Percentiles rank a stretch among this genome's conserved stretches.
phyloP scores from a whole-genome alignment of 2,888 invertebrate species.

The Xylota segnis region DNA sequence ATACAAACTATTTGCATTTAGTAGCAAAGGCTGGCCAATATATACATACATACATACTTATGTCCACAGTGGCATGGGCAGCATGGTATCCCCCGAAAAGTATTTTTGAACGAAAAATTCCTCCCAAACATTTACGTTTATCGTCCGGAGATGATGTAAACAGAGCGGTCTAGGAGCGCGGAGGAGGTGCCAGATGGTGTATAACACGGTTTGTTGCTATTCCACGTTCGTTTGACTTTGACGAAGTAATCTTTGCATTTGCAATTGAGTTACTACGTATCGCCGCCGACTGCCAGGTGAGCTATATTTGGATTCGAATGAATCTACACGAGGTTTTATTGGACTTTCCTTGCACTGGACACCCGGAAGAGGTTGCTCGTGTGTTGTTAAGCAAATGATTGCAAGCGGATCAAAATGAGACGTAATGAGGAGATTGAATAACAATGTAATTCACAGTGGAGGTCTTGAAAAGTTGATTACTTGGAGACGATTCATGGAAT shows the following conservation, averaged over 20 bases:
- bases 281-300: slow-evolving; percentile 40
- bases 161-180: slow-evolving; percentile 42
- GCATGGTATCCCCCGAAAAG: slow-evolving; percentile 12
- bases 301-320: slow-evolving; percentile 43
- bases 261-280: slow-evolving; percentile 33
- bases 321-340: neutral
- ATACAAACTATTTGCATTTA: slow-evolving; percentile 60
- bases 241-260: slow-evolving; percentile 43
- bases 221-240: slow-evolving; percentile 43
- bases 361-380: slow-evolving; percentile 21
- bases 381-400: slow-evolving; percentile 29
- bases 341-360: neutral
- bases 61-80: slow-evolving; percentile 6
- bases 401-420: neutral
- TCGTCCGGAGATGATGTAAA: slow-evolving; percentile 62
- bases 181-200: slow-evolving; percentile 48
- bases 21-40: slow-evolving; percentile 21
- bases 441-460: neutral
- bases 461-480: neutral
- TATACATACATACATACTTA: no score
- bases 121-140: slow-evolving; percentile 51
- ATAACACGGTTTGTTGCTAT: slow-evolving; percentile 11
- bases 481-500: neutral
- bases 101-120: slow-evolving; percentile 58
- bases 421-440: neutral